These are phyloP conservation scores for Aphis craccivora DNA, from an alignment of 1,140 invertebrate genomes.

Conservation along the genomic window DNA sequence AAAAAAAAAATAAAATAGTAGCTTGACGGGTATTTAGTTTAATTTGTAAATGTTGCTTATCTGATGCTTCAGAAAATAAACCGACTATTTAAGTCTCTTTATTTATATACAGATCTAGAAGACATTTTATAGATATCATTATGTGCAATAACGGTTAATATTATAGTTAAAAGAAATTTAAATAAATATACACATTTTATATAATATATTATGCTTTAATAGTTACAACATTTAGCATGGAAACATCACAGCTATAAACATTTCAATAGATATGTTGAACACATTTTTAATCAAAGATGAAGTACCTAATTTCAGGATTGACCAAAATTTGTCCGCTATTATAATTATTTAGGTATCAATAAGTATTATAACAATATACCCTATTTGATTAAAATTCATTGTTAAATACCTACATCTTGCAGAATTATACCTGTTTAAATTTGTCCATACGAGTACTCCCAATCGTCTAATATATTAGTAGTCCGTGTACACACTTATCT, in stretches of 20 bases:
- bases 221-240: background rate
- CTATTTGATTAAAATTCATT: background rate
- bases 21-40: background rate
- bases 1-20: no score
- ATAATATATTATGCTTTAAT: background rate
- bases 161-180: background rate
- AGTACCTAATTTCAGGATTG: background rate
- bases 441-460: background rate
- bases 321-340: background rate
- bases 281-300: background rate
- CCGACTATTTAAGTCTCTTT: slow-evolving; percentile 16
- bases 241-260: background rate
- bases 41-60: background rate
- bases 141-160: slow-evolving; percentile 8
- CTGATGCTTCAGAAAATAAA: background rate
- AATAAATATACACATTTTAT: background rate
- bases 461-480: background rate
- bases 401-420: background rate
- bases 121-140: background rate
- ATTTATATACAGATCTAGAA: background rate
- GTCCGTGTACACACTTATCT: background rate
- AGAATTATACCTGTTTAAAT: background rate
- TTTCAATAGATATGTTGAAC: background rate
- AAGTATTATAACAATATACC: background rate
- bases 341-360: background rate